phyloP scores from a whole-genome alignment of 2,888 invertebrate species.

The Drosophila nigricruria region DNA sequence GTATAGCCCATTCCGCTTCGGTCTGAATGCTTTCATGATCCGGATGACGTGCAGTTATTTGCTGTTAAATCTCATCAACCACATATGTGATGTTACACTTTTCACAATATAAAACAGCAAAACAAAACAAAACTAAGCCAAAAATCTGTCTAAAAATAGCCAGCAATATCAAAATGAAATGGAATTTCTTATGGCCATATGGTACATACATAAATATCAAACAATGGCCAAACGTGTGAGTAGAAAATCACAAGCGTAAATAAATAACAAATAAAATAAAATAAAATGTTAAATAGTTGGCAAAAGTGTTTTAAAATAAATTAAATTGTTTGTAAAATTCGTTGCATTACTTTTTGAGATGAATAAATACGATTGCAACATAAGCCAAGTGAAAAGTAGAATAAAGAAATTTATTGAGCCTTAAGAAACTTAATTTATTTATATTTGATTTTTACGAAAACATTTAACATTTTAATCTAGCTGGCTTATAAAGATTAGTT shows the following conservation, averaged over 20 bases:
- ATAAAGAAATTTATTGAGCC: not conserved
- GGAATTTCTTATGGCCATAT: conserved; percentile 37
- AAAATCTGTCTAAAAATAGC: conserved; percentile 66
- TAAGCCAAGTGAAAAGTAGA: not conserved
- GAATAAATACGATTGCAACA: conserved; percentile 18
- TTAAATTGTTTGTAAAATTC: conserved; percentile 32
- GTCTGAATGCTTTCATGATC: conserved; percentile 52
- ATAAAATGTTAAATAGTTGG: not conserved
- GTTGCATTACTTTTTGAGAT: conserved; percentile 16
- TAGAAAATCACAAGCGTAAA: conserved; percentile 26
- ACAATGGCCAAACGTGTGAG: conserved; percentile 28
- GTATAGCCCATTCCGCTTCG: conserved; percentile 21
- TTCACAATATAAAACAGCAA: conserved; percentile 15
- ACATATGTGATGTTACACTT: conserved; percentile 55
- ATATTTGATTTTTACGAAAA: not conserved
- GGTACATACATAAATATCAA: conserved; percentile 25
- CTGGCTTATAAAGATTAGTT: not conserved
- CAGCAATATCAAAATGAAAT: conserved; percentile 53
- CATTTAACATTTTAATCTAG: not conserved
- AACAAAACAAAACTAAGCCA: conserved; percentile 29
- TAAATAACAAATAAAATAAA: conserved; percentile 10
- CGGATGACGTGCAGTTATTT: conserved; percentile 66
- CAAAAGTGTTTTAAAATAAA: conserved; percentile 32
- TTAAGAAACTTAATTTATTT: not conserved
- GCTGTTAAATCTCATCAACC: conserved; percentile 51